phyloP scores from a whole-genome alignment of 2,888 invertebrate species.

The Eudemis profundana region DNA sequence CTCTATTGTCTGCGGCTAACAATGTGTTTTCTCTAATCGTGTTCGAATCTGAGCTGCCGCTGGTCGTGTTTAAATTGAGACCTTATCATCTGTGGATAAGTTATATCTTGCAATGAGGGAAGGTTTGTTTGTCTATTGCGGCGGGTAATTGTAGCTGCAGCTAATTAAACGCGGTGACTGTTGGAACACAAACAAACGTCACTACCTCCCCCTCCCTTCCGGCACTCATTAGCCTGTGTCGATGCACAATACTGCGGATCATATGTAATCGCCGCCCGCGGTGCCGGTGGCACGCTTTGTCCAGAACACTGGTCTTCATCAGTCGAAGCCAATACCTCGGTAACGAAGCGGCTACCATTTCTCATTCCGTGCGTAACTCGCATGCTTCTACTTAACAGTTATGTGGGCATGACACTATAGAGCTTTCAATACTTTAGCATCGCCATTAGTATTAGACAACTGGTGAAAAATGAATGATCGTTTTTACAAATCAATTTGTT shows the following conservation, averaged over 20 bases:
- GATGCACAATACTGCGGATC: conserved; percentile 27
- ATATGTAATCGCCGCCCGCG: conserved; percentile 24
- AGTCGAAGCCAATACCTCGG: conserved; percentile 15
- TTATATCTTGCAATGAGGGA: background rate
- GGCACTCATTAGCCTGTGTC: conserved; percentile 21
- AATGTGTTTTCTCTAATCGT: conserved; percentile 9
- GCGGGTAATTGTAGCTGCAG: conserved; percentile 39
- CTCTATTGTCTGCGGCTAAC: conserved; percentile 13
- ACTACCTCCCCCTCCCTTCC: conserved; percentile 6
- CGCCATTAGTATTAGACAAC: too few relatives aligned
- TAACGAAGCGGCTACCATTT: conserved; percentile 32
- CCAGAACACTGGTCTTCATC: conserved; percentile 18
- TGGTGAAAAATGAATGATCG: too few relatives aligned
- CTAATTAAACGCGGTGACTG: conserved; percentile 44
- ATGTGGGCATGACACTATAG: background rate
- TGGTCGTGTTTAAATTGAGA: conserved; percentile 1
- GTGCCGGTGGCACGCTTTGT: conserved; percentile 28
- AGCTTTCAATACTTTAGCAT: background rate
- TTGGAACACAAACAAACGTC: conserved; percentile 36
- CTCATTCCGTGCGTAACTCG: conserved; percentile 31
- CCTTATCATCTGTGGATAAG: background rate
- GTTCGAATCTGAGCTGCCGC: background rate
- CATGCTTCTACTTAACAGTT: conserved; percentile 9
- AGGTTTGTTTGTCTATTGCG: conserved; percentile 27
- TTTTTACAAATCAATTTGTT: too few relatives aligned